phyloP scores from a whole-genome alignment of 2,797 vertebrate species.

The Acridotheres tristis region DNA sequence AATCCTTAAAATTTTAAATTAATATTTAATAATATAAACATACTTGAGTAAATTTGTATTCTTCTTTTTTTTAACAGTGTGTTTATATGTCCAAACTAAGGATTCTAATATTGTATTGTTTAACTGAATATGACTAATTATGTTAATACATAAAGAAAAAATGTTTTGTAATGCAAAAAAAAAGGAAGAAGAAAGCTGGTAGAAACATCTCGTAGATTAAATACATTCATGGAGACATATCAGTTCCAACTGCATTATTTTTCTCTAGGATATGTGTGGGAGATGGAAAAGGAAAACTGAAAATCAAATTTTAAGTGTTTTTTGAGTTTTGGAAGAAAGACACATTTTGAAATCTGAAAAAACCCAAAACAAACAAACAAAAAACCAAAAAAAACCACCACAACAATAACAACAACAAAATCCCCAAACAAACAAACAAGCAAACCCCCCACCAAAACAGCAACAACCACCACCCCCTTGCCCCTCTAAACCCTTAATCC shows the following conservation, averaged over 20 bases:
- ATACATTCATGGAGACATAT: not conserved
- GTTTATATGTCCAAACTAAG: not conserved
- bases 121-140: not conserved
- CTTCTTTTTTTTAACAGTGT: not conserved
- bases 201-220: not conserved
- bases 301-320: not conserved
- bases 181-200: not conserved
- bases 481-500: not conserved
- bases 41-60: accelerated
- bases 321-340: not conserved
- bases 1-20: not conserved
- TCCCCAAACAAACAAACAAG: not conserved
- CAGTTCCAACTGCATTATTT: not conserved
- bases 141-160: not conserved
- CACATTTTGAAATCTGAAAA: not conserved
- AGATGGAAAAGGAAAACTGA: not conserved
- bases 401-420: not conserved
- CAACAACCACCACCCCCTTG: not conserved
- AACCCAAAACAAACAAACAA: accelerated
- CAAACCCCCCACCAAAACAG: accelerated
- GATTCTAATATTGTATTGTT: not conserved
- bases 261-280: not conserved
- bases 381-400: not conserved
- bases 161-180: not conserved
- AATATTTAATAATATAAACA: not conserved